phyloP scores from a whole-genome alignment of 1,140 invertebrate genomes.

The Spodoptera frugiperda region DNA sequence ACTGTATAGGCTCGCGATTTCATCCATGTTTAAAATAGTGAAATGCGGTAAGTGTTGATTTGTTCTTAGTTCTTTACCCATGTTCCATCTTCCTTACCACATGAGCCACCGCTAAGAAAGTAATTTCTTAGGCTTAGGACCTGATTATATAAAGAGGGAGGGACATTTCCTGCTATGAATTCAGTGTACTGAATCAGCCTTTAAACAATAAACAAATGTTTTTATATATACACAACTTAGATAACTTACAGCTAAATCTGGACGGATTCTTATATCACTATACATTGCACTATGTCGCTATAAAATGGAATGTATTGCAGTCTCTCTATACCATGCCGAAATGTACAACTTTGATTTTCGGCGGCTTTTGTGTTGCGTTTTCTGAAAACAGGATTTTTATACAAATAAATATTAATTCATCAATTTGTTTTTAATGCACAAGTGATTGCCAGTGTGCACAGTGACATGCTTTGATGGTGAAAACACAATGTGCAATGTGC shows the following conservation, averaged over 20 bases:
- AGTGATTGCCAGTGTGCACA: not conserved
- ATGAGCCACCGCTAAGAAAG: no score
- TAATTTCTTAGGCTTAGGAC: no score
- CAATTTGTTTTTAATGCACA: not conserved
- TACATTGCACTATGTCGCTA: conserved; percentile 23
- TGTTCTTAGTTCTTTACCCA: no score
- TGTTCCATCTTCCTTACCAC: no score
- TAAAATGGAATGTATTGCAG: conserved; percentile 21
- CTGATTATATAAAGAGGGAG: no score
- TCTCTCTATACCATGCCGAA: conserved; percentile 38
- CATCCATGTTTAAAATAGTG: no score
- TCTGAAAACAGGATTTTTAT: conserved; percentile 38
- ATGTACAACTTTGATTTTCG: conserved; percentile 45
- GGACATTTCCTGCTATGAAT: no score
- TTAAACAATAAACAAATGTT: not conserved
- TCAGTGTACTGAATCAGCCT: not conserved
- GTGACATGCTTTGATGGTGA: conserved; percentile 6
- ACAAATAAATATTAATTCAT: not conserved
- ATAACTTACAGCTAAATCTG: conserved; percentile 19
- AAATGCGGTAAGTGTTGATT: no score
- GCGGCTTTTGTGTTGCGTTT: conserved; percentile 23
- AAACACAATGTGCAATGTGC: not conserved
- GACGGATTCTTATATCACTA: conserved; percentile 31
- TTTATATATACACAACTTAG: not conserved
- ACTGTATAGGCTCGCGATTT: no score